Evolutionary conservation across 2,888 invertebrate species (phyloP).

Genomic region (Thyatira batis): DNA sequence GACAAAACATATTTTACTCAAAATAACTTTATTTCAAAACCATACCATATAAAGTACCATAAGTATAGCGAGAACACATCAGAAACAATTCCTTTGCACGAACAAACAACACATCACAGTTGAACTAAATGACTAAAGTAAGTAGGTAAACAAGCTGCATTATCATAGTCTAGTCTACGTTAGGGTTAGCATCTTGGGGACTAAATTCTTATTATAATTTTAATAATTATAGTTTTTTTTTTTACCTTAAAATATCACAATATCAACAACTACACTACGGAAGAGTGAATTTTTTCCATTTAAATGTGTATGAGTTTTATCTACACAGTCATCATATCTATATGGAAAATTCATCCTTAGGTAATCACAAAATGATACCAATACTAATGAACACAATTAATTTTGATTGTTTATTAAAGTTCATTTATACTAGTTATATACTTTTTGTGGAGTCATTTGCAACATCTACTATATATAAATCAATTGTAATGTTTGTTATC

Average conservation of each 20-base stretch:
- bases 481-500: too few relatives aligned
- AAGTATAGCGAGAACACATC: constrained; percentile 54
- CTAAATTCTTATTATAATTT: constrained; percentile 45
- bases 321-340: not conserved
- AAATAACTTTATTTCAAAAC: constrained; percentile 75
- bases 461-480: too few relatives aligned
- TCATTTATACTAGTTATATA: too few relatives aligned
- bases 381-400: too few relatives aligned
- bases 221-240: constrained; percentile 49
- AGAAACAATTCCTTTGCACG: constrained; percentile 69
- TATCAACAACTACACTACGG: constrained; percentile 70
- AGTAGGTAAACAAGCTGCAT: constrained; percentile 50
- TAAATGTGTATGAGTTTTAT: too few relatives aligned
- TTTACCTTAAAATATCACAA: constrained; percentile 78
- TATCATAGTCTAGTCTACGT: constrained; percentile 15
- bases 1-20: constrained; percentile 43
- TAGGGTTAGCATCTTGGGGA: constrained; percentile 56
- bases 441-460: too few relatives aligned
- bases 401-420: too few relatives aligned
- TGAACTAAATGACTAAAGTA: constrained; percentile 54
- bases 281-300: constrained; percentile 32
- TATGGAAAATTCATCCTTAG: too few relatives aligned
- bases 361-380: too few relatives aligned
- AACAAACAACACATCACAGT: constrained; percentile 70
- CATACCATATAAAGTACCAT: constrained; percentile 51